Conservation (phyloP, 2,797 vertebrate genomes). For the Micromesistius poutassou region DNA sequence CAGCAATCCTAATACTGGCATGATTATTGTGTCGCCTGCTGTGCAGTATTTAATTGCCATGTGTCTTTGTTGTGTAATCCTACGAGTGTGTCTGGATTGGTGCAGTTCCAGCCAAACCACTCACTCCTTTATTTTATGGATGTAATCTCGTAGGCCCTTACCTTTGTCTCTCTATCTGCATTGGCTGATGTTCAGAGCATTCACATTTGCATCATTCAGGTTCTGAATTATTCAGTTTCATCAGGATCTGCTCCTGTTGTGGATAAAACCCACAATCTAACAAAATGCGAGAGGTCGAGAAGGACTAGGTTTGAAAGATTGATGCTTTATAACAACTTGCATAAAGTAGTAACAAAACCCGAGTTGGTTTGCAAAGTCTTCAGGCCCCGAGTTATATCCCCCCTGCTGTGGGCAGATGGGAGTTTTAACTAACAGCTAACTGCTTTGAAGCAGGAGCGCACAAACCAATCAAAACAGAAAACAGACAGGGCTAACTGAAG, state of each 20-base stretch:
- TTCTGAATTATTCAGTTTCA: slow-evolving; percentile 54
- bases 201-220: slow-evolving; percentile 34
- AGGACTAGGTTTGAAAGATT: too few species aligned
- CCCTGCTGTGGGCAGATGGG: too few species aligned
- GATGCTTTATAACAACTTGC: too few species aligned
- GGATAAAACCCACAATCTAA: too few species aligned
- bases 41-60: slow-evolving; percentile 20
- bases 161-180: slow-evolving; percentile 32
- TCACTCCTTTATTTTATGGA: slow-evolving; percentile 34
- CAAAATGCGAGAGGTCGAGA: too few species aligned
- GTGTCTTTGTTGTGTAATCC: slow-evolving; percentile 24
- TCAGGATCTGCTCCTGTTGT: slow-evolving; percentile 7
- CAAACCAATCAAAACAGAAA: too few species aligned
- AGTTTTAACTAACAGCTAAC: too few species aligned
- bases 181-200: slow-evolving; percentile 28
- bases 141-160: slow-evolving; percentile 35
- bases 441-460: too few species aligned
- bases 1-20: slow-evolving; percentile 29
- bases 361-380: too few species aligned
- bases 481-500: too few species aligned
- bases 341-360: too few species aligned
- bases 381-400: too few species aligned
- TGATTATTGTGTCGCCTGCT: slow-evolving; percentile 27
- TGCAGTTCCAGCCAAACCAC: slow-evolving; percentile 23
- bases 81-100: slow-evolving; percentile 18